Evolutionary conservation across 1,140 invertebrate genomes (phyloP), one percentile per base, ranked within the genome.

Genomic region (Oppia nitens): DNA sequence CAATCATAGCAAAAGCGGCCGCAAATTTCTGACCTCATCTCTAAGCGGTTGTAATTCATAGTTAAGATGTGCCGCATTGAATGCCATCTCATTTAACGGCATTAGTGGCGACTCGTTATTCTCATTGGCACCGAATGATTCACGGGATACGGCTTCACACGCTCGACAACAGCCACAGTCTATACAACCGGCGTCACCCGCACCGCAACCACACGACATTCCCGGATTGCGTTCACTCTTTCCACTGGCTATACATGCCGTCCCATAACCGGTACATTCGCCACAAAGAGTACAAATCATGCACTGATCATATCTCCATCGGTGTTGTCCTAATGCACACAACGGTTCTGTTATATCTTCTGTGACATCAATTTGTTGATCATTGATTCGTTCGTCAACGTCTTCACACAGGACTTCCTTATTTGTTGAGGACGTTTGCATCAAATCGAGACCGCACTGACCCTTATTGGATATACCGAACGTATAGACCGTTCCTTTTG

Each of bases 401-500:
- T 75, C 71, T 56, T 76, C 63, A 50, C 50, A 53, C 12, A 74
- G 75, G 29, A 78, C 80, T 67, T 80, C 80, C 79, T 80, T 81
- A 6, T 78, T 79, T n/a, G n/a, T n/a, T 24, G 78, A 73, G 17
- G 79, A 72, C 23, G 74, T 32, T 25, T 49, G 50, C 20, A 40
- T 60, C 61, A 47, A 66, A 28, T 90, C 87, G 66, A 93, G 73
- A 28, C 94, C 94, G 76, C 94, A 98, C 68, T 98, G 94, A 11
- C 91, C 92, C 69, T 94, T 92, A 69, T 97, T 97, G 71, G 98
- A 98, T 55, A 97, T 85, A 0, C 94, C 94, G 74, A 95, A 96
- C 0, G 92, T 93, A 70, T 85, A 96, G 1, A 97, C 79, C 64
- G 86, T 82, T 0, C 94, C 94, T 69, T 89, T 86, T 64, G 80